A percentile compares a stretch with the other conserved stretches of the same genome.
These are phyloP conservation scores for Micromys minutus DNA, from an alignment of 2,113 vertebrate species.

Conservation along the genomic window DNA sequence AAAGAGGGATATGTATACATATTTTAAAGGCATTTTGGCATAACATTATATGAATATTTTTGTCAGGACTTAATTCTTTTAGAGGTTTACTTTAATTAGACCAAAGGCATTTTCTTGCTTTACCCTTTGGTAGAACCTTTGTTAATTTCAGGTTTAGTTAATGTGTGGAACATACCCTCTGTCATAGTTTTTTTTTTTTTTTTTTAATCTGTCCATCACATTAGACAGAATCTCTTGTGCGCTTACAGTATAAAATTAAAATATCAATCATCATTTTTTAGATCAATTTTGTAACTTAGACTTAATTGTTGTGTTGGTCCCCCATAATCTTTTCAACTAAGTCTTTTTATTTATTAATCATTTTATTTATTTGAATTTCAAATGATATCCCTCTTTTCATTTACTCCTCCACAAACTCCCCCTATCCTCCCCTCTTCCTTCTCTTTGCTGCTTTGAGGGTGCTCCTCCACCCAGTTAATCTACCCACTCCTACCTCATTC, in stretches of 20 bases:
- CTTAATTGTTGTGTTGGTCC: too few species aligned
- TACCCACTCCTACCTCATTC: too few species aligned
- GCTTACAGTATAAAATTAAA: constrained; percentile 9
- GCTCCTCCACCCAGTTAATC: too few species aligned
- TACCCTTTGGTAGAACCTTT: background rate
- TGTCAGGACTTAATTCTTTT: too few species aligned
- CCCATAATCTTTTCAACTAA: background rate
- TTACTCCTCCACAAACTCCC: too few species aligned
- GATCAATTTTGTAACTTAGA: background rate
- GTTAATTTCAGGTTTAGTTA: background rate
- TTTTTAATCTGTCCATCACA: background rate
- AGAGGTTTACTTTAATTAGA: background rate
- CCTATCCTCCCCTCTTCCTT: too few species aligned
- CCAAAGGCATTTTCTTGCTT: background rate
- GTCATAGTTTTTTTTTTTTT: background rate
- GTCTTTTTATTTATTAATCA: background rate
- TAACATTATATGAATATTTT: too few species aligned
- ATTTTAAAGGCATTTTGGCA: too few species aligned
- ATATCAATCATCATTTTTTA: background rate
- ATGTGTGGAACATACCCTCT: background rate
- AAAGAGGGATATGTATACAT: too few species aligned
- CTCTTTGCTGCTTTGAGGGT: too few species aligned
- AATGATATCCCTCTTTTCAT: too few species aligned
- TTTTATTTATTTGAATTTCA: too few species aligned
- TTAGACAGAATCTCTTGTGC: background rate